These are phyloP conservation scores for Erebia ligea DNA, from an alignment of 2,888 invertebrate species.

Conservation along the genomic window DNA sequence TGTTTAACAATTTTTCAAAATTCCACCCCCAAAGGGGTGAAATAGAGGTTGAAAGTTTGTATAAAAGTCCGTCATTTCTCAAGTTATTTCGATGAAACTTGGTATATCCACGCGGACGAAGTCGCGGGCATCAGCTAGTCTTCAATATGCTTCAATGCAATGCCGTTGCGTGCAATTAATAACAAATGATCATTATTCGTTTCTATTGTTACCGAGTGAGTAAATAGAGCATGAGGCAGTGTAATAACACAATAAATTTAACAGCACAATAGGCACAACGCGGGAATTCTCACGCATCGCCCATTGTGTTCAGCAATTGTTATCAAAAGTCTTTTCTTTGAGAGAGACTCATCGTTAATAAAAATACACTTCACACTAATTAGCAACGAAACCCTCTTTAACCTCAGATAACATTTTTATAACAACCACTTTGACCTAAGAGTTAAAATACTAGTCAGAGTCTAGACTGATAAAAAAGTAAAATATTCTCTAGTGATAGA, in stretches of 20 bases:
- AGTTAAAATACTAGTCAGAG: not conserved
- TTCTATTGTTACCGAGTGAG: conserved; percentile 73
- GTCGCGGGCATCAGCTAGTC: too few species aligned
- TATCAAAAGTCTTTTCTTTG: conserved; percentile 73
- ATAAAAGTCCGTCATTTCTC: too few species aligned
- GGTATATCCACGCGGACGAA: too few species aligned
- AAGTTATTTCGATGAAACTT: too few species aligned
- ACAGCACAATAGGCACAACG: conserved; percentile 62
- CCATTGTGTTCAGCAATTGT: conserved; percentile 72
- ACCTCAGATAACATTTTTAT: conserved; percentile 24
- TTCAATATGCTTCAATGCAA: conserved; percentile 46
- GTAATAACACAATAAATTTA: conserved; percentile 72
- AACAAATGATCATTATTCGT: conserved; percentile 73
- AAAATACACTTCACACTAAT: conserved; percentile 66
- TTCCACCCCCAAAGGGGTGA: too few species aligned
- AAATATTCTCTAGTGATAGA: not conserved
- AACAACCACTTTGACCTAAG: not conserved
- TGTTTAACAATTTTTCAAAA: too few species aligned
- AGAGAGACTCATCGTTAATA: conserved; percentile 59
- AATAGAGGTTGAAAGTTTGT: too few species aligned
- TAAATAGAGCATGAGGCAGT: conserved; percentile 74
- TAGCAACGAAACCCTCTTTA: conserved; percentile 37
- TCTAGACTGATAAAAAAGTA: not conserved
- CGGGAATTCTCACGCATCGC: conserved; percentile 71
- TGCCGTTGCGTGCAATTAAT: conserved; percentile 72